phyloP scores from a whole-genome alignment of 2,888 invertebrate genomes.

The Tetropium fuscum region DNA sequence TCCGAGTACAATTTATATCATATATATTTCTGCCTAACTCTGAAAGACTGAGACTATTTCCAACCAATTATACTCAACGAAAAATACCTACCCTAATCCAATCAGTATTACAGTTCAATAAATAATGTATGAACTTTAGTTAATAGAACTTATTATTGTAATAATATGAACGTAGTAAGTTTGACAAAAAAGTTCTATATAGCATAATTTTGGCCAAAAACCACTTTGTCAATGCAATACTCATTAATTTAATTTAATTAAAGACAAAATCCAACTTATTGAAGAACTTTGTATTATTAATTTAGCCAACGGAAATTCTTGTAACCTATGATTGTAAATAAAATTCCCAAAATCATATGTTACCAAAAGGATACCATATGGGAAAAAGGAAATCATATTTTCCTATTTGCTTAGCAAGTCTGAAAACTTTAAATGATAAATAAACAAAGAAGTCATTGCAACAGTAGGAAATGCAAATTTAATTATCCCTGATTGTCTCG shows the following conservation, averaged over 20 bases:
- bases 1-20: not conserved
- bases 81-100: not conserved
- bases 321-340: not conserved
- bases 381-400: too few species aligned
- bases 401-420: too few species aligned
- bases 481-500: too few species aligned
- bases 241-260: not conserved
- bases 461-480: too few species aligned
- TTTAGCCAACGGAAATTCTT: not conserved
- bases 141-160: not conserved
- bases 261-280: not conserved
- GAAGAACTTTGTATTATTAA: not conserved
- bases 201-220: not conserved
- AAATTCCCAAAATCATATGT: not conserved
- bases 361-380: not conserved
- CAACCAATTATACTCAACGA: not conserved
- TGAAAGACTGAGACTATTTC: not conserved
- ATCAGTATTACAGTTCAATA: not conserved
- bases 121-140: not conserved
- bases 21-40: not conserved
- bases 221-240: not conserved
- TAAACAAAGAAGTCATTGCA: too few species aligned
- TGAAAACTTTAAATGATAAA: too few species aligned
- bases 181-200: not conserved
- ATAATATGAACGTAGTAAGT: not conserved